Percentiles rank a stretch among this genome's conserved stretches.
Evolutionary conservation across 2,888 invertebrate genomes (phyloP).

Genomic region (Drosophila rellima): DNA sequence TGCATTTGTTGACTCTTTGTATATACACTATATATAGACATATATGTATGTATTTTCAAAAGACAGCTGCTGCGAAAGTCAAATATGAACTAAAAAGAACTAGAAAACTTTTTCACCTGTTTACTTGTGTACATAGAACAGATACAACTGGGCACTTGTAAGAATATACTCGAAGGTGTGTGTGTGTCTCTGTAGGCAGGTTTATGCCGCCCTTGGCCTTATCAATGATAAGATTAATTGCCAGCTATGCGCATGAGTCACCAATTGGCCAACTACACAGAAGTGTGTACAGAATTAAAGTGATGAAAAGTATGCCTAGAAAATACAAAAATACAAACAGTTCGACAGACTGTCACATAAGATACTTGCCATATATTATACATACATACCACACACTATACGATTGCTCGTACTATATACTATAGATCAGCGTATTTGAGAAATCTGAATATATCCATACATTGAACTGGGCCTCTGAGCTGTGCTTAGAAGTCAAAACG

Average conservation of each 20-base stretch:
- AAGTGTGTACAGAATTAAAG: neutral
- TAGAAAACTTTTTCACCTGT: slow-evolving; percentile 17
- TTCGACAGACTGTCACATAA: slow-evolving; percentile 18
- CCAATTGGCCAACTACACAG: slow-evolving; percentile 5
- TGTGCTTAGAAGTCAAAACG: slow-evolving; percentile 55
- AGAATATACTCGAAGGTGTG: slow-evolving; percentile 15
- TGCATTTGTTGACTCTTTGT: slow-evolving; percentile 19
- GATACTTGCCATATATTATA: slow-evolving; percentile 11
- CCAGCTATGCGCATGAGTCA: slow-evolving; percentile 59
- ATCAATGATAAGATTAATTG: slow-evolving; percentile 80
- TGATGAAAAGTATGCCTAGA: slow-evolving; percentile 7
- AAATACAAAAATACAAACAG: neutral
- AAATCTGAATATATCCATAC: slow-evolving; percentile 21
- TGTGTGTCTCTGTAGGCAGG: slow-evolving; percentile 23
- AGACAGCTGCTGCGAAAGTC: slow-evolving; percentile 39
- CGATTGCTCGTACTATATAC: neutral
- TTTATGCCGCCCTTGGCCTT: slow-evolving; percentile 73
- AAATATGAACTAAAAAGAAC: slow-evolving; percentile 19
- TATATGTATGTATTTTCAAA: slow-evolving; percentile 14
- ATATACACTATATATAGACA: slow-evolving; percentile 15
- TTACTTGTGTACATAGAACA: slow-evolving; percentile 22
- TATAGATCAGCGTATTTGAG: neutral
- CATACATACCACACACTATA: neutral
- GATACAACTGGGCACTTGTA: slow-evolving; percentile 32
- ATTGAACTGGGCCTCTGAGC: slow-evolving; percentile 45